Evolutionary conservation across 2,113 vertebrate species (phyloP).

Genomic region (Gasterosteus nipponicus): DNA sequence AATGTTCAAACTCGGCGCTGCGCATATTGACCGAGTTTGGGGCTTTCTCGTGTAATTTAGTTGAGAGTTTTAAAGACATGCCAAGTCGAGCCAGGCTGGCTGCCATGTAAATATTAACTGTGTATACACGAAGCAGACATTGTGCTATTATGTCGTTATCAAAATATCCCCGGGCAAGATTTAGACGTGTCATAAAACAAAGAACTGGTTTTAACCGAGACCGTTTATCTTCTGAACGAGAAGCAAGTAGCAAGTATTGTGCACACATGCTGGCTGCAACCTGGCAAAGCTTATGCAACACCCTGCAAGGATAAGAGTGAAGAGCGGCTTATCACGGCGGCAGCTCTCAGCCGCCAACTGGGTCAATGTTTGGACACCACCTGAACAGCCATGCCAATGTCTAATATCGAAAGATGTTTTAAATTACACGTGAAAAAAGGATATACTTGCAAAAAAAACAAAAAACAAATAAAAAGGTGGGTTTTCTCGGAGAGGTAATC

Average conservation of each 20-base stretch:
- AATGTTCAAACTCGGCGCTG: conserved; percentile 17
- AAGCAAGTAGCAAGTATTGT: conserved; percentile 19
- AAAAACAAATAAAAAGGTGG: neutral
- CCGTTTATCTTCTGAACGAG: conserved; percentile 19
- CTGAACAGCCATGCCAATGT: conserved; percentile 36
- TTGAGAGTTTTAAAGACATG: conserved; percentile 7
- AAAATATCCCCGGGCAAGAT: conserved; percentile 44
- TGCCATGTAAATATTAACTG: conserved; percentile 32
- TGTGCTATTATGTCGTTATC: conserved; percentile 29
- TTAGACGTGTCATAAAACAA: conserved; percentile 9
- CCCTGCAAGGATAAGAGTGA: conserved; percentile 63
- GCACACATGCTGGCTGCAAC: conserved; percentile 24
- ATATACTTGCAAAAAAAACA: too few species aligned
- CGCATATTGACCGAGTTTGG: neutral
- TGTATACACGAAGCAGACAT: conserved; percentile 46
- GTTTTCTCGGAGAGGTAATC: conserved; percentile 19
- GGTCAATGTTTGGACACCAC: conserved; percentile 58
- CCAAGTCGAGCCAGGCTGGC: neutral
- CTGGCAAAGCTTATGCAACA: conserved; percentile 74
- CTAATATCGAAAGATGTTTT: too few species aligned
- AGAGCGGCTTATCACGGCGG: conserved; percentile 54
- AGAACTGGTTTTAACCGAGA: conserved; percentile 30
- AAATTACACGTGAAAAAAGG: too few species aligned
- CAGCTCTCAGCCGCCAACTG: conserved; percentile 47
- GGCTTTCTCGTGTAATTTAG: conserved; percentile 13